These are phyloP conservation scores for Neolamprologus modestus DNA, from an alignment of 2,113 vertebrate species.

Conservation along the genomic window DNA sequence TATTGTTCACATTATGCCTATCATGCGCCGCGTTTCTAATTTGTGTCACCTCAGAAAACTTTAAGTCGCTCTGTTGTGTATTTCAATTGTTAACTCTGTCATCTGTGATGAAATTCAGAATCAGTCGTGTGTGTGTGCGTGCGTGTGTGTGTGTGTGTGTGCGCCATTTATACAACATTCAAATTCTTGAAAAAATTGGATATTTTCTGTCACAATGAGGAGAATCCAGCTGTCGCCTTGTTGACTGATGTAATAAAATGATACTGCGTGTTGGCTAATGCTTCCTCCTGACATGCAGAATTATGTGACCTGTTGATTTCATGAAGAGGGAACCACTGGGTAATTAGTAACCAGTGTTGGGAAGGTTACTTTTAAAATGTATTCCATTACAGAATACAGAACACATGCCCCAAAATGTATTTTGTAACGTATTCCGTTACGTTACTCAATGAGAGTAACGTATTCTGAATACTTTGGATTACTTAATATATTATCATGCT, in stretches of 20 bases:
- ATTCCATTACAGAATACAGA: too few relatives aligned
- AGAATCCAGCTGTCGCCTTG: constrained; percentile 34
- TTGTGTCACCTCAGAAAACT: background rate
- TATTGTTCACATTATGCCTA: background rate
- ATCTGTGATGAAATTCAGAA: constrained; percentile 31
- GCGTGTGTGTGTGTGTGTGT: accelerated
- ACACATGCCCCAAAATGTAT: too few relatives aligned
- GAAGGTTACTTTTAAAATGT: too few relatives aligned
- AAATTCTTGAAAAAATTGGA: constrained; percentile 23
- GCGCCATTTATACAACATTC: constrained; percentile 45
- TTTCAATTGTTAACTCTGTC: background rate
- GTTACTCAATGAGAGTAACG: too few relatives aligned
- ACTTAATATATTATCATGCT: too few relatives aligned
- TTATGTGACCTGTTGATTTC: background rate
- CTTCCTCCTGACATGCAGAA: background rate
- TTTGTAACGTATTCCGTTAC: too few relatives aligned
- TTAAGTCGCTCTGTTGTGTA: background rate
- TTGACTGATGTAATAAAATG: constrained; percentile 61
- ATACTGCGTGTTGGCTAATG: background rate
- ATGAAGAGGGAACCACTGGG: background rate
- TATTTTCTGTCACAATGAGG: constrained; percentile 54
- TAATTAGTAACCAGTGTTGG: background rate
- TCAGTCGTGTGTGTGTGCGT: background rate
- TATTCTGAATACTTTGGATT: too few relatives aligned
- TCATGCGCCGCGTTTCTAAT: background rate